These are phyloP conservation scores for Notothenia rossii DNA, from an alignment of 2,113 vertebrate species.

Conservation along the genomic window DNA sequence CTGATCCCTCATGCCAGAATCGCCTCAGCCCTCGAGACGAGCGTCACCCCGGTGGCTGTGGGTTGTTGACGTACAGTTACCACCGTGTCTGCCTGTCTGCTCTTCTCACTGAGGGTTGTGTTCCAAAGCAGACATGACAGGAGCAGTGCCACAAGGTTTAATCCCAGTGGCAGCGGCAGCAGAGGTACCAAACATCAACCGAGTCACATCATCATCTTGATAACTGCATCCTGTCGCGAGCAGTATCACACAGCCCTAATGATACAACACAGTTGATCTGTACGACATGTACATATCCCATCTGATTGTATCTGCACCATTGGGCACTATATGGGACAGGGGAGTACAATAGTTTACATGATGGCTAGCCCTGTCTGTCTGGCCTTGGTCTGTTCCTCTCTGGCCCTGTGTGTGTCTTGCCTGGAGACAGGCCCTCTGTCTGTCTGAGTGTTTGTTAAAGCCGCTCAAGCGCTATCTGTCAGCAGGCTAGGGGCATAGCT, in stretches of 20 bases:
- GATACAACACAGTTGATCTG: conserved; percentile 41
- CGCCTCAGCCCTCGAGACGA: conserved; percentile 57
- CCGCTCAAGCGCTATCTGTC: conserved; percentile 72
- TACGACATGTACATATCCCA: conserved; percentile 33
- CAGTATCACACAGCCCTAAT: conserved; percentile 45
- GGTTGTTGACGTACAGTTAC: conserved; percentile 73
- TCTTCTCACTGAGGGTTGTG: conserved; percentile 69
- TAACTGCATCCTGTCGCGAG: conserved; percentile 62
- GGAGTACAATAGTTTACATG: conserved; percentile 47
- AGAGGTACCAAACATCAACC: conserved; percentile 51
- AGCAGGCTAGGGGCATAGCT: conserved; percentile 66
- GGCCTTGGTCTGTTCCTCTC: conserved; percentile 38
- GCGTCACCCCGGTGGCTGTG: conserved; percentile 62
- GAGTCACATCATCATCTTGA: conserved; percentile 59
- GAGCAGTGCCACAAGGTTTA: conserved; percentile 65
- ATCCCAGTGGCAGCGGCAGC: conserved; percentile 52
- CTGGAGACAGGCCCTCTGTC: conserved; percentile 73
- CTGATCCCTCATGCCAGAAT: conserved; percentile 69
- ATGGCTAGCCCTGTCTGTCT: conserved; percentile 43
- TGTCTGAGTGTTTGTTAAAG: conserved; percentile 74
- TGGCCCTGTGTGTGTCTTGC: conserved; percentile 50
- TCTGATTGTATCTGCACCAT: conserved; percentile 47
- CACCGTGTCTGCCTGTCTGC: conserved; percentile 64
- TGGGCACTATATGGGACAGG: conserved; percentile 50
- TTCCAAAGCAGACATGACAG: conserved; percentile 72